Evolutionary conservation across 2,888 invertebrate species (phyloP), one percentile per base, ranked within the genome.

Genomic region (Seira ritae): DNA sequence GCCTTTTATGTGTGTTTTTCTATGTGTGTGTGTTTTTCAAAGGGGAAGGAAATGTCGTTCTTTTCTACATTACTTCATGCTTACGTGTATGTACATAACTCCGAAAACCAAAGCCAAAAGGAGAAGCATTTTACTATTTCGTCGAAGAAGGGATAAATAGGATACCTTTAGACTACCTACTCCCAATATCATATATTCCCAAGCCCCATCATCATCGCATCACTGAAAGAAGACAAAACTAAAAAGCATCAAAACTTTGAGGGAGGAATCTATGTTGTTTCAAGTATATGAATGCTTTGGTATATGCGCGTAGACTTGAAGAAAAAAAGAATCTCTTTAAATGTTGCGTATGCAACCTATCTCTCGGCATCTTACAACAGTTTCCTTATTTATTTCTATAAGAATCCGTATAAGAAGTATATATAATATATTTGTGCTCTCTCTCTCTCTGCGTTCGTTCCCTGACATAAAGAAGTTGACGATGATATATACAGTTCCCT

Each of bases 41-140:
- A 60, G 72, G 72, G 72, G 72, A 73, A 73, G 72, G 72, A 73
- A 73, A 62, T 71, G 70, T 70, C 70, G 70, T 70, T 70, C 70
- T 10, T 8, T 42, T 50, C 19, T 46, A 70, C 42, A 15, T 37
- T 70, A 68, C 31, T 55, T 17, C 42, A 42, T 31, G 19, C 20
- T 20, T 62, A 20, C 20, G 4, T 31, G 31, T 31, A 31, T 4
- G 31, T 31, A 31, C 31, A 31, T 31, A 55, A 55, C 55, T 55
- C 62, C 62, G 62, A 62, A 62, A 62, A 62, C 20, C 62, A 62
- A 62, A 62, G 62, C 62, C 10, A 31, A 31, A 62, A 4, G 62
- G 20, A 62, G 22, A 62, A 22, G 50, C 50, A 50, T 50, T 50
- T 50, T 50, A n/a, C 15, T 50, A 50, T 50, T 50, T 50, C 17